Conservation (phyloP, 2,797 vertebrate species). For the Sarcoramphus papa region DNA sequence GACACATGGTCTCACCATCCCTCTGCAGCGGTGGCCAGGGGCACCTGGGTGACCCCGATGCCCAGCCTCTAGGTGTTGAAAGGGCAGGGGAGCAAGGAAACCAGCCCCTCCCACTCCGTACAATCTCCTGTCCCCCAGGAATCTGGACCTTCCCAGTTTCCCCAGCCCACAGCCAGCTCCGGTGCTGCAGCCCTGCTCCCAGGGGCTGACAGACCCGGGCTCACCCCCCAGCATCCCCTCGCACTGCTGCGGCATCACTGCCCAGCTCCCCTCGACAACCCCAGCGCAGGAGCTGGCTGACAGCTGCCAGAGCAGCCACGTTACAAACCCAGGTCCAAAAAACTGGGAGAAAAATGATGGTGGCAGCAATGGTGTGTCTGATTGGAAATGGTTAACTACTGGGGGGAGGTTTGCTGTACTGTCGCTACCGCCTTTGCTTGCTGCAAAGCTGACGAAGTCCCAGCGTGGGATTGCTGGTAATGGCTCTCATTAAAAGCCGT, state of each 20-base stretch:
- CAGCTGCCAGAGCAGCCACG: neutral
- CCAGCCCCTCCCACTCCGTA: fast-evolving
- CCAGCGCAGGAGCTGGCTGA: neutral
- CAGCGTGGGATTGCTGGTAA: neutral
- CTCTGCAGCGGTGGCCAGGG: fast-evolving
- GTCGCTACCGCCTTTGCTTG: neutral
- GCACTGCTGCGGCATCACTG: fast-evolving
- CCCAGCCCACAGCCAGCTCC: neutral
- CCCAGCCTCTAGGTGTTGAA: neutral
- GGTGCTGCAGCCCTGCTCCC: neutral
- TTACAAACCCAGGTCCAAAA: neutral
- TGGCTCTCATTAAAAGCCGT: slow-evolving; percentile 11
- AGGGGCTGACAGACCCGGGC: fast-evolving
- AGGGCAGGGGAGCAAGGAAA: neutral
- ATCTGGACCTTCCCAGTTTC: neutral
- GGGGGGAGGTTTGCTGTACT: neutral
- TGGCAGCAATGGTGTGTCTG: neutral
- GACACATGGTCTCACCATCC: neutral
- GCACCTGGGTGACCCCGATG: fast-evolving
- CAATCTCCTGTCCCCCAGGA: neutral
- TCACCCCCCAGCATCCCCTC: fast-evolving
- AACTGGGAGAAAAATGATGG: fast-evolving
- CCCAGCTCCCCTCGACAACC: neutral
- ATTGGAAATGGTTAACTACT: neutral
- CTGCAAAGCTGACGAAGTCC: neutral